Evolutionary conservation across 2,888 invertebrate genomes (phyloP).

Genomic region (Enchytraeus crypticus): DNA sequence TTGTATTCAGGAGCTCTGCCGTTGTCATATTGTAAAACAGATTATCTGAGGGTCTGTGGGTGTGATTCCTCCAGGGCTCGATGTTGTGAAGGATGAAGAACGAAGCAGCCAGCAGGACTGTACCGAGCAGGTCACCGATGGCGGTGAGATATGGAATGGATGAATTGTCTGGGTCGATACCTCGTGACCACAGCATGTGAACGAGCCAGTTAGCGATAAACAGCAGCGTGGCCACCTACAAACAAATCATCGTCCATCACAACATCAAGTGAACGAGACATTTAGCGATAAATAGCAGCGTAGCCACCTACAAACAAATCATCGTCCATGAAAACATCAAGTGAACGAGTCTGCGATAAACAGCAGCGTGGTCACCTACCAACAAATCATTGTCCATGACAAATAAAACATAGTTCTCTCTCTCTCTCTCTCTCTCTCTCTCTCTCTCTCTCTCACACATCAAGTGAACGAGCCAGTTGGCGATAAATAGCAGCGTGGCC

Average conservation of each 20-base stretch:
- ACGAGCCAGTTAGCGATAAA: constrained; percentile 78
- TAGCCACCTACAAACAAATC: constrained; percentile 67
- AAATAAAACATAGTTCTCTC: too few relatives aligned
- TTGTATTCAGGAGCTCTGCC: too few relatives aligned
- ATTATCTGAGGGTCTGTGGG: too few relatives aligned
- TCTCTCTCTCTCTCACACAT: constrained; percentile 84
- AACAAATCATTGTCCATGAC: too few relatives aligned
- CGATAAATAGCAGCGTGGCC: constrained; percentile 69
- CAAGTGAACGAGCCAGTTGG: constrained; percentile 74
- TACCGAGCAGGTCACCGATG: constrained; percentile 82
- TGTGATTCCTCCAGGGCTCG: background rate
- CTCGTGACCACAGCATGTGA: constrained; percentile 77
- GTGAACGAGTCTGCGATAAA: constrained; percentile 77
- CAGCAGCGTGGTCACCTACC: constrained; percentile 69
- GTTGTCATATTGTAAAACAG: too few relatives aligned
- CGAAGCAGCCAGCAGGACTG: constrained; percentile 51
- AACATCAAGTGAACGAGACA: constrained; percentile 81
- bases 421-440: too few relatives aligned
- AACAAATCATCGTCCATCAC: too few relatives aligned
- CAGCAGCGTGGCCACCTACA: constrained; percentile 69
- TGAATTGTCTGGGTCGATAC: constrained; percentile 86
- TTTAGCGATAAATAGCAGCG: constrained; percentile 74
- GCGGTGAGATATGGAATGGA: constrained; percentile 89
- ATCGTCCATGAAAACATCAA: constrained; percentile 79
- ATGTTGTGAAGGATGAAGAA: constrained; percentile 37